Evolutionary conservation across 2,797 vertebrate genomes (phyloP).

Genomic region (Liasis olivaceus): DNA sequence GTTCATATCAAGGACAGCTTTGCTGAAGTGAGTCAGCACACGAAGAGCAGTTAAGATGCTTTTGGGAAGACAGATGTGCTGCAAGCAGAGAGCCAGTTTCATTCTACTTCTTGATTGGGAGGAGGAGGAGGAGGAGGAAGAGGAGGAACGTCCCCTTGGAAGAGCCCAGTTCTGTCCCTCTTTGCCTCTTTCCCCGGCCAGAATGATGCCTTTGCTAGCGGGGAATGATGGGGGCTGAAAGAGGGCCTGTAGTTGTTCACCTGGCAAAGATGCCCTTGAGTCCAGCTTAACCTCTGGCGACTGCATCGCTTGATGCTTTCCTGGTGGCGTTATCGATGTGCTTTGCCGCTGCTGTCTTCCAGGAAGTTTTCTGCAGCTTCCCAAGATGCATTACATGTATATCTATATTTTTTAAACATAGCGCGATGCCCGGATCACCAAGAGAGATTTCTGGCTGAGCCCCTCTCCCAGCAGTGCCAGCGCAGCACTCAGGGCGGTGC

Average conservation of each 20-base stretch:
- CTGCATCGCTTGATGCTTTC: not conserved
- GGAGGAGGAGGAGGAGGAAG: not conserved
- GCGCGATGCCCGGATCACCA: not conserved
- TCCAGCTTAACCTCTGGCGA: not conserved
- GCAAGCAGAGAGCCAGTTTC: not conserved
- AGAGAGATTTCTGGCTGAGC: not conserved
- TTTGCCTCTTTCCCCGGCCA: too few relatives aligned
- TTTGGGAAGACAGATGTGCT: not conserved
- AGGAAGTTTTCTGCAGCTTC: not conserved
- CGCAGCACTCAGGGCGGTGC: not conserved
- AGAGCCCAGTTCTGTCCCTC: not conserved
- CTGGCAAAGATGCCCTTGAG: not conserved
- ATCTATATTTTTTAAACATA: not conserved
- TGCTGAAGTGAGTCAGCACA: not conserved
- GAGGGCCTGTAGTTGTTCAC: not conserved
- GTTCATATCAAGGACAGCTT: not conserved
- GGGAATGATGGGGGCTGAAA: not conserved
- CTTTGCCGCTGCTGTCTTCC: not conserved
- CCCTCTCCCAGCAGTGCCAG: not conserved
- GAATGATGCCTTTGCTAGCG: not conserved
- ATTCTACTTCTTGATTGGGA: not conserved
- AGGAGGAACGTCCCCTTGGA: not conserved
- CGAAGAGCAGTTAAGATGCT: not conserved
- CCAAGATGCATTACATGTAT: not conserved
- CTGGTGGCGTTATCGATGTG: not conserved